phyloP scores from a whole-genome alignment of 2,113 vertebrate species.

The Gobio gobio region DNA sequence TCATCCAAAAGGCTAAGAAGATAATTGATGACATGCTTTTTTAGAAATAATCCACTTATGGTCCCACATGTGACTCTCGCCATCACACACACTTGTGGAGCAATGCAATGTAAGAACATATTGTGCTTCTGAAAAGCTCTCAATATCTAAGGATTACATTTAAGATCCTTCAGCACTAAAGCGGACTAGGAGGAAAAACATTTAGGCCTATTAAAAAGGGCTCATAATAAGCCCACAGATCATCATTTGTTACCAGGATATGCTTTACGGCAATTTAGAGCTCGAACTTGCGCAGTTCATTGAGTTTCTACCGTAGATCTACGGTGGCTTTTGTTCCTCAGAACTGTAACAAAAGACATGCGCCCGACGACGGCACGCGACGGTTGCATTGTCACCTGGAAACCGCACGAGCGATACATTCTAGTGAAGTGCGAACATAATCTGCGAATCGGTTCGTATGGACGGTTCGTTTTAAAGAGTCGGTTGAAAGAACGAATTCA shows the following conservation, averaged over 20 bases:
- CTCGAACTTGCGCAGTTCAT: background rate
- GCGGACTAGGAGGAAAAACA: constrained; percentile 36
- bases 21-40: constrained; percentile 68
- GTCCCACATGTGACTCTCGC: constrained; percentile 66
- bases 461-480: background rate
- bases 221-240: background rate
- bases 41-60: constrained; percentile 63
- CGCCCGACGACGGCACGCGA: constrained; percentile 6
- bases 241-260: background rate
- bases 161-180: constrained; percentile 38
- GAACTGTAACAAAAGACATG: constrained; percentile 40
- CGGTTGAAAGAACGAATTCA: background rate
- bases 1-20: constrained; percentile 29
- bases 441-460: background rate
- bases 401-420: background rate
- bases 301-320: background rate
- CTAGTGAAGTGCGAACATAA: background rate
- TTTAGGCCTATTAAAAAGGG: constrained; percentile 37
- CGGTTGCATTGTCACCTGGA: constrained; percentile 31
- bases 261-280: background rate
- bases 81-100: constrained; percentile 57
- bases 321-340: constrained; percentile 22
- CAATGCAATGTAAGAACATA: constrained; percentile 48
- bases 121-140: constrained; percentile 6
- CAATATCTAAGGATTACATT: constrained; percentile 29